Evolutionary conservation across 2,888 invertebrate genomes (phyloP).

Genomic region (Pseudolycoriella hygida): DNA sequence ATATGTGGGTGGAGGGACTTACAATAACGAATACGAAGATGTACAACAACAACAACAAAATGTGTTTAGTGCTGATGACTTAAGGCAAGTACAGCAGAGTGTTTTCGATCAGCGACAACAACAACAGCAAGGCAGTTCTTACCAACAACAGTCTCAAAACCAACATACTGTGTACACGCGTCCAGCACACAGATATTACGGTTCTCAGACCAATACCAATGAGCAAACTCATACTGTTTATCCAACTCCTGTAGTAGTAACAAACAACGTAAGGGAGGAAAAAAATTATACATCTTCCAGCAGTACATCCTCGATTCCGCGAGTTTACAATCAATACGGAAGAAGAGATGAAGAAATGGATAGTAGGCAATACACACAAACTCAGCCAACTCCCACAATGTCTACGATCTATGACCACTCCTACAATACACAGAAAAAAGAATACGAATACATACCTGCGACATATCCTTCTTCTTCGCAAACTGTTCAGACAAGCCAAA

Average conservation of each 20-base stretch:
- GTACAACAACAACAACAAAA: neutral
- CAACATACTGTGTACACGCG: neutral
- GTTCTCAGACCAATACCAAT: neutral
- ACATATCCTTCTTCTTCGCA: no score
- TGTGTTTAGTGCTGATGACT: neutral
- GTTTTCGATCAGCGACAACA: slow-evolving; percentile 4
- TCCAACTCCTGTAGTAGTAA: neutral
- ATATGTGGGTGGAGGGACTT: no score
- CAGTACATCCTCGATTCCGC: neutral
- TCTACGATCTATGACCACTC: neutral
- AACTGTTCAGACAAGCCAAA: neutral
- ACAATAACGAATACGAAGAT: neutral
- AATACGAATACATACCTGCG: no score
- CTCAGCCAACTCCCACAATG: neutral
- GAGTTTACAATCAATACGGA: neutral
- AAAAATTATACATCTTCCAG: no score
- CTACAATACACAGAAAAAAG: neutral
- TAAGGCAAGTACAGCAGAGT: slow-evolving; percentile 1
- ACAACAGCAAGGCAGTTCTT: slow-evolving; percentile 3
- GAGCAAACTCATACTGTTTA: neutral
- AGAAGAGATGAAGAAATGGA: neutral
- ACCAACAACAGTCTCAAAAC: slow-evolving; percentile 4
- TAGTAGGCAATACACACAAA: neutral
- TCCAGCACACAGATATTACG: neutral
- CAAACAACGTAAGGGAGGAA: neutral